Conservation (phyloP, 2,113 vertebrate species). For the Tupaia tana region DNA sequence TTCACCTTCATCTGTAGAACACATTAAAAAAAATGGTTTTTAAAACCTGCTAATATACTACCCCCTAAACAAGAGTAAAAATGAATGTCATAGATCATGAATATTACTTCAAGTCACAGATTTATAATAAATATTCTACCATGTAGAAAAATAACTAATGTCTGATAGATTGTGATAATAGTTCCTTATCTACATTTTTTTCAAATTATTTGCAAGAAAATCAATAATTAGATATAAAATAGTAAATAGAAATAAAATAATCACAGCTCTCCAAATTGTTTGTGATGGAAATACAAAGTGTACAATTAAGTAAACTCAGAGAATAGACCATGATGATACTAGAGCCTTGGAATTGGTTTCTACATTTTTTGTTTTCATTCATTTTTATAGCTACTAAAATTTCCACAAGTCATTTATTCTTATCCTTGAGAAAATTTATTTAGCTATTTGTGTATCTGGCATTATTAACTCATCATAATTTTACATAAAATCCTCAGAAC, state of each 20-base stretch:
- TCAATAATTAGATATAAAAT: constrained; percentile 18
- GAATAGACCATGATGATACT: neutral
- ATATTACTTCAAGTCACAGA: neutral
- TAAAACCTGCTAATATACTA: neutral
- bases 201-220: constrained; percentile 40
- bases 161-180: neutral
- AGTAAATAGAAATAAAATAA: constrained; percentile 61
- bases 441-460: constrained; percentile 64
- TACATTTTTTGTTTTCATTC: constrained; percentile 47
- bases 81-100: neutral
- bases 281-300: neutral
- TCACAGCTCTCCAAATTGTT: constrained; percentile 38
- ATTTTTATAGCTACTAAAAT: constrained; percentile 54
- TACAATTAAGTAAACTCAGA: constrained; percentile 23
- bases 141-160: neutral
- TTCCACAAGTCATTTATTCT: constrained; percentile 65
- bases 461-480: constrained; percentile 71
- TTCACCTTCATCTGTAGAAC: neutral
- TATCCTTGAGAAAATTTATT: constrained; percentile 67
- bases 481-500: constrained; percentile 72
- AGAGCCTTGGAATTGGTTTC: constrained; percentile 5
- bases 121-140: constrained; percentile 8
- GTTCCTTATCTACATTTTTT: neutral
- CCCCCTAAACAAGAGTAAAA: neutral
- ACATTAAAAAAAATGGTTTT: neutral